A percentile compares a stretch with the other conserved stretches of the same genome.
These are phyloP conservation scores for Adelognathus sp. DNA, from an alignment of 2,888 invertebrate genomes.

Conservation along the genomic window DNA sequence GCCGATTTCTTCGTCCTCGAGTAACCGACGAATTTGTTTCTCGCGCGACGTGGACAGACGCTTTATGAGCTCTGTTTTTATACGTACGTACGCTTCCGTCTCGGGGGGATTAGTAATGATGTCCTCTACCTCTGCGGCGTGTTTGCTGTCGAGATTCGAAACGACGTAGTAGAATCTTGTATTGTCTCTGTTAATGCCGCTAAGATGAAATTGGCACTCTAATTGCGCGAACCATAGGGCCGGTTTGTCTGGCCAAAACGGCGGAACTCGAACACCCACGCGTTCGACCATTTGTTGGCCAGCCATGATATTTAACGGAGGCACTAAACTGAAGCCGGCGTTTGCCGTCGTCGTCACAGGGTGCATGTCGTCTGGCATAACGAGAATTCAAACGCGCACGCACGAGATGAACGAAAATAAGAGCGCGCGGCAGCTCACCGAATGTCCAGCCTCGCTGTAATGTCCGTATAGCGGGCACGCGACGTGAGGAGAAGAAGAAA, in stretches of 20 bases:
- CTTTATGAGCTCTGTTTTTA: conserved; percentile 68
- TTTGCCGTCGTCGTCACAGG: not conserved
- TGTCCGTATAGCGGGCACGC: not conserved
- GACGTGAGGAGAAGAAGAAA: not conserved
- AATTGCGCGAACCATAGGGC: conserved; percentile 70
- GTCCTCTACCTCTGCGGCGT: conserved; percentile 64
- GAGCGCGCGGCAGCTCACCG: not conserved
- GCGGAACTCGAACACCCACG: conserved; percentile 58
- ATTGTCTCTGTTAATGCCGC: conserved; percentile 59
- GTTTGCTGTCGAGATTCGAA: conserved; percentile 57
- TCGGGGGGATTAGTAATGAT: conserved; percentile 62
- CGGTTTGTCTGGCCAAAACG: conserved; percentile 65
- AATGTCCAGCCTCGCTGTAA: not conserved
- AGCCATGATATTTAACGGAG: not conserved
- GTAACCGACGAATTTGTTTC: conserved; percentile 39
- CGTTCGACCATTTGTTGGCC: not conserved
- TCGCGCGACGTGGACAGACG: conserved; percentile 57
- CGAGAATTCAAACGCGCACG: not conserved
- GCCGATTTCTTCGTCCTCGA: conserved; percentile 54
- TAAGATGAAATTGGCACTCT: conserved; percentile 65
- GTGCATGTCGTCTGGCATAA: not conserved
- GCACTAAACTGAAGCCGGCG: not conserved
- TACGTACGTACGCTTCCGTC: conserved; percentile 47
- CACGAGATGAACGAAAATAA: not conserved
- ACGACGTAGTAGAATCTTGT: conserved; percentile 64